Evolutionary conservation across 1,140 invertebrate species (phyloP).

Genomic region (Leptopilina boulardi): DNA sequence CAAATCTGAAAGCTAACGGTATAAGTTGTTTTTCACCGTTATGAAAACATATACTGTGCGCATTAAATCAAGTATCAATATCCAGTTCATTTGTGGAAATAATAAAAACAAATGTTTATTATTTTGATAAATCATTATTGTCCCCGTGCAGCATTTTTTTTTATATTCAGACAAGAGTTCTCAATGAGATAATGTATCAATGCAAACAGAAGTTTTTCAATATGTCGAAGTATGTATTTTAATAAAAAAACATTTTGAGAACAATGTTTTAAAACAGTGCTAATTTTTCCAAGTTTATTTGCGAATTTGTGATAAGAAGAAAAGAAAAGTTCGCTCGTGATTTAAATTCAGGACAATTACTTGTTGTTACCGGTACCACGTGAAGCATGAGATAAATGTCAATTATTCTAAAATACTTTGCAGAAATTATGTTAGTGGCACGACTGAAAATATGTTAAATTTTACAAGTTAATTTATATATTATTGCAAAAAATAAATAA

Average conservation of each 20-base stretch:
- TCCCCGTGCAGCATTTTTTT: too few relatives aligned
- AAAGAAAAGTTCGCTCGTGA: neutral
- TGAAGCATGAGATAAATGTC: conserved; percentile 18
- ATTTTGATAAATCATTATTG: too few relatives aligned
- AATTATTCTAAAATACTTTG: neutral
- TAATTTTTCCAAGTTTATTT: neutral
- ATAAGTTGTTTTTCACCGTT: conserved; percentile 29
- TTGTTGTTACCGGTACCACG: conserved; percentile 39
- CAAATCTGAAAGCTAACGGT: neutral
- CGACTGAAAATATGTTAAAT: conserved; percentile 33
- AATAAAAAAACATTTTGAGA: neutral
- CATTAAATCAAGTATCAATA: neutral
- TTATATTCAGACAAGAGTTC: too few relatives aligned
- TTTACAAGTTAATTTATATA: neutral
- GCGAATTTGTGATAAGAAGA: neutral
- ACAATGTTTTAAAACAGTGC: neutral
- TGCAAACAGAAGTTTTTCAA: too few relatives aligned
- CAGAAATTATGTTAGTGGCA: conserved; percentile 39
- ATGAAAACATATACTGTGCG: neutral
- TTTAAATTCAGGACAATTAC: neutral
- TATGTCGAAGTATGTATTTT: too few relatives aligned
- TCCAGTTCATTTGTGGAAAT: neutral
- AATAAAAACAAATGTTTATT: neutral
- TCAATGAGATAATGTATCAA: too few relatives aligned
- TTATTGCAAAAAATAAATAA: neutral